Conservation (phyloP, 64 coral and sea anemone species). For the Dendrophyllia cribrosa region DNA sequence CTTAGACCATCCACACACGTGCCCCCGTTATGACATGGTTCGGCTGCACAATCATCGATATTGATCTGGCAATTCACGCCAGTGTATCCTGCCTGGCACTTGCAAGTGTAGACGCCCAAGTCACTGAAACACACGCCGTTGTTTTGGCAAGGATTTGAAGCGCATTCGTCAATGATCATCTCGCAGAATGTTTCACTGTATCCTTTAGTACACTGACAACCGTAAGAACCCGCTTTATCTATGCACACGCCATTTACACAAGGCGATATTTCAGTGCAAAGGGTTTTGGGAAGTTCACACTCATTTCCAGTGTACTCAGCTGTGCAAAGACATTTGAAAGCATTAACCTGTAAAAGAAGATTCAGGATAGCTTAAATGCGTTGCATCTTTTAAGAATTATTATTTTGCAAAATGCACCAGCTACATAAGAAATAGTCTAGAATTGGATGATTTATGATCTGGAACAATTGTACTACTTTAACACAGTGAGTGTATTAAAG, state of each 20-base stretch:
- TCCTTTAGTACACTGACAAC: neutral
- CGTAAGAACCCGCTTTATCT: neutral
- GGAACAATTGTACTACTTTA: too few relatives aligned
- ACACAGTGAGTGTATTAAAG: too few relatives aligned
- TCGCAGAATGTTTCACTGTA: neutral
- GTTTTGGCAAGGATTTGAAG: neutral
- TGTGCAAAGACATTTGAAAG: slow-evolving; percentile 40
- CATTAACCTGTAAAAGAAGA: slow-evolving; percentile 33
- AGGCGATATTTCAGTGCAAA: slow-evolving; percentile 9
- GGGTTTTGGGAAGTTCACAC: slow-evolving; percentile 17
- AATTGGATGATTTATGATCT: too few relatives aligned
- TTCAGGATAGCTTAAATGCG: neutral
- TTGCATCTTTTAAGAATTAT: too few relatives aligned
- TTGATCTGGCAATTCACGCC: neutral
- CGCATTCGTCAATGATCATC: neutral
- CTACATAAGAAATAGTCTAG: too few relatives aligned
- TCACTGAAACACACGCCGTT: neutral
- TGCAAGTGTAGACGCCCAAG: neutral
- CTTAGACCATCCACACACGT: slow-evolving; percentile 2
- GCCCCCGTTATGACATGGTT: neutral
- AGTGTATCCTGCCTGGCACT: neutral
- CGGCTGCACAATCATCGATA: neutral
- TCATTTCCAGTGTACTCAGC: slow-evolving; percentile 27
- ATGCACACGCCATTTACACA: slow-evolving; percentile 28
- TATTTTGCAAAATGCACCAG: too few relatives aligned